phyloP scores from a whole-genome alignment of 2,113 vertebrate species.

The Pachypanchax playfairii region DNA sequence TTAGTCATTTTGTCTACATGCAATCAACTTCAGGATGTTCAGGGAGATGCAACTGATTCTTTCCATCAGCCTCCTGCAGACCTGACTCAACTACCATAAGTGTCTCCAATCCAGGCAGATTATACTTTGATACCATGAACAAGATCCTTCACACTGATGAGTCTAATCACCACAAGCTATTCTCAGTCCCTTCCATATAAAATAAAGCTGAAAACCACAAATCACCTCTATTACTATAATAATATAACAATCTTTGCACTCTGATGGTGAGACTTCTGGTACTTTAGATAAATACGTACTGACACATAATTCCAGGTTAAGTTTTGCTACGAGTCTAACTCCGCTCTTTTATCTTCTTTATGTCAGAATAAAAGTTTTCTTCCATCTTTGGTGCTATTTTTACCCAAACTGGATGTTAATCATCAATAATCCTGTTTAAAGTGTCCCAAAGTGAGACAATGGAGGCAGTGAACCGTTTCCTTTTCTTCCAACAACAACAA shows the following conservation, averaged over 20 bases:
- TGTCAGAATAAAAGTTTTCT: background rate
- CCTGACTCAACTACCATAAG: background rate
- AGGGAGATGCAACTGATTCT: constrained; percentile 1
- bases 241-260: background rate
- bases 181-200: background rate
- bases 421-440: constrained; percentile 13
- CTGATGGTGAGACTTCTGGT: background rate
- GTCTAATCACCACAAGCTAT: background rate
- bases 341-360: background rate
- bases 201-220: background rate
- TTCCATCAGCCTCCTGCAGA: constrained; percentile 21
- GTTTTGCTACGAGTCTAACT: background rate
- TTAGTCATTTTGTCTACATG: background rate
- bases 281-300: background rate
- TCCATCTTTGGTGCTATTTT: background rate
- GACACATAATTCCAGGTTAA: background rate
- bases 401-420: constrained; percentile 24
- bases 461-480: constrained; percentile 50
- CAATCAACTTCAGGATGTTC: background rate
- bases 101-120: background rate
- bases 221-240: background rate
- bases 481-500: constrained; percentile 42
- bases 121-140: background rate
- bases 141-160: constrained; percentile 9
- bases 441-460: constrained; percentile 49